A percentile compares a stretch with the other conserved stretches of the same genome.
Evolutionary conservation across 2,797 vertebrate species (phyloP).

Genomic region (Enteromius treurensis): DNA sequence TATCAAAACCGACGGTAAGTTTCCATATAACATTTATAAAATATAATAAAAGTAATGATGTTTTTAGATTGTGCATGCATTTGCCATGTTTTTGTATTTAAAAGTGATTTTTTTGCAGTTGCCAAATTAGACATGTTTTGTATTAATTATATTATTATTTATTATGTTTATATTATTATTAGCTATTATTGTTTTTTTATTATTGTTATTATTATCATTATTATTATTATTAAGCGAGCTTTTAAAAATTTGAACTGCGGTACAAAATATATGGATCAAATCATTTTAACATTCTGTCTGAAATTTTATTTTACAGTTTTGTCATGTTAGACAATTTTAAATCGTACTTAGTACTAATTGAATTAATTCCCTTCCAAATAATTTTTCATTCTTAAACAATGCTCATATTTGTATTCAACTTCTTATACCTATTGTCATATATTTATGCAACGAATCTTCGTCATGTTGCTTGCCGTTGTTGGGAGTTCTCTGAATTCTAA

Average conservation of each 20-base stretch:
- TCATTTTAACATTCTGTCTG: background rate
- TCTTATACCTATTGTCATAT: background rate
- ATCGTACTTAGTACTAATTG: no score
- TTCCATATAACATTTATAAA: slow-evolving; percentile 5
- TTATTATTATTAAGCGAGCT: background rate
- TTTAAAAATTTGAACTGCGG: background rate
- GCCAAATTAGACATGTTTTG: slow-evolving; percentile 2
- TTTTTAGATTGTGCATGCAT: background rate
- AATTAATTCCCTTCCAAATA: background rate
- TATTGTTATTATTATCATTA: background rate
- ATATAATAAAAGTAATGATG: background rate
- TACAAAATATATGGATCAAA: background rate
- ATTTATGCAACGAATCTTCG: background rate
- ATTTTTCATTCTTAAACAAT: background rate
- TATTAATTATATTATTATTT: background rate
- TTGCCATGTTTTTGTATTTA: background rate
- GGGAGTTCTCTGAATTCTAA: background rate
- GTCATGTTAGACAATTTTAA: background rate
- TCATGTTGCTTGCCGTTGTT: background rate
- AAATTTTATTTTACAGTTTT: background rate
- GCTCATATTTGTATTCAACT: background rate
- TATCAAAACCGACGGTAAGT: slow-evolving; percentile 89
- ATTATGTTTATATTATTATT: background rate
- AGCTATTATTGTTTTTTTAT: background rate
- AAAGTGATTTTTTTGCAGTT: background rate